These are phyloP conservation scores for Leuciscus waleckii DNA, from an alignment of 2,797 vertebrate genomes.

Conservation along the genomic window DNA sequence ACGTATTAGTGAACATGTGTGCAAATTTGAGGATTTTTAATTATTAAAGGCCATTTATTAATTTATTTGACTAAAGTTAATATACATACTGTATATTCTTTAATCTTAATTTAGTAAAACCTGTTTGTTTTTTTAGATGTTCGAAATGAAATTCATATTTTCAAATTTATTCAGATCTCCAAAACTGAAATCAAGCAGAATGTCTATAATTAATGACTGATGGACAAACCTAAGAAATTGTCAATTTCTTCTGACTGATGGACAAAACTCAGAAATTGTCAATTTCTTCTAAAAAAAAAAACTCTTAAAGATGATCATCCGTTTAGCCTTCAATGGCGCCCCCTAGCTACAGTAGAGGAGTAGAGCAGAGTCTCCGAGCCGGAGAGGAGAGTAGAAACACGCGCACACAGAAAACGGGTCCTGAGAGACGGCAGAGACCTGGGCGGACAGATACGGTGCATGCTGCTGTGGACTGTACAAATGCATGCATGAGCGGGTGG, in stretches of 20 bases:
- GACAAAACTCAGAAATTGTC: background rate
- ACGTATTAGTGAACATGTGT: background rate
- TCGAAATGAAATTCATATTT: background rate
- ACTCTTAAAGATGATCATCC: background rate
- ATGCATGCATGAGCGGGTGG: conserved; percentile 60
- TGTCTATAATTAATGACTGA: background rate
- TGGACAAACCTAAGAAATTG: background rate
- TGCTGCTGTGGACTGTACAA: conserved; percentile 69
- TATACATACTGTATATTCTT: background rate
- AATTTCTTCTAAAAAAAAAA: background rate
- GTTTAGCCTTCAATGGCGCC: conserved; percentile 25
- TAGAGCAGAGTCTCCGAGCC: conserved; percentile 48
- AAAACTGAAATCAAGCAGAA: conserved; percentile 1
- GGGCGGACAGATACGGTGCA: conserved; percentile 73
- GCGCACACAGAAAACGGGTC: conserved; percentile 58
- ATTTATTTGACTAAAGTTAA: background rate
- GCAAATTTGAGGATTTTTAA: background rate
- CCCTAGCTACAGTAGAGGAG: conserved; percentile 53
- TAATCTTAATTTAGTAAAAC: background rate
- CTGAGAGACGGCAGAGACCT: conserved; percentile 65
- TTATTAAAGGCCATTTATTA: background rate
- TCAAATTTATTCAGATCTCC: conserved; percentile 13
- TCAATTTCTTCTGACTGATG: no score
- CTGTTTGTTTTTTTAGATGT: background rate
- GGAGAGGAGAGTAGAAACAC: conserved; percentile 46